Percentiles rank a stretch among this genome's conserved stretches.
phyloP scores from a whole-genome alignment of 2,888 invertebrate genomes.

The Epirrhoe tristata region DNA sequence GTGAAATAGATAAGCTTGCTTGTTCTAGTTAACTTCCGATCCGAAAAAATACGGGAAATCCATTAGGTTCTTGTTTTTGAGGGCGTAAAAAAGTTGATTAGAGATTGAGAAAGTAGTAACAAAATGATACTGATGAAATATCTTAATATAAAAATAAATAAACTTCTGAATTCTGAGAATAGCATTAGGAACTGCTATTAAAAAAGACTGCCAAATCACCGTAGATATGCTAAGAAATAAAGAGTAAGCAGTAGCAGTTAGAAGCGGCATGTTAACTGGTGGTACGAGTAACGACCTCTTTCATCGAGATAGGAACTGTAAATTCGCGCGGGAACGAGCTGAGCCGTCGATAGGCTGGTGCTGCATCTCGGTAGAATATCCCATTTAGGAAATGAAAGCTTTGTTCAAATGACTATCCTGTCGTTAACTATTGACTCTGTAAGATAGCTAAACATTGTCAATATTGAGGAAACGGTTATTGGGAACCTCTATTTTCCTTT shows the following conservation, averaged over 20 bases:
- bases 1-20: background rate
- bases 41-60: background rate
- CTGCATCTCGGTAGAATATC: background rate
- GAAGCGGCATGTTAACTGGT: background rate
- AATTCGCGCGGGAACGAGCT: background rate
- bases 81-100: too few species aligned
- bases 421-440: background rate
- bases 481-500: background rate
- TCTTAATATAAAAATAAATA: too few species aligned
- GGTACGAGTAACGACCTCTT: background rate
- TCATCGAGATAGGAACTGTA: background rate
- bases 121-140: too few species aligned
- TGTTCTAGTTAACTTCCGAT: too few species aligned
- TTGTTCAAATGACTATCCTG: background rate
- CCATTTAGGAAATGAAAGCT: background rate
- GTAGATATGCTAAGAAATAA: background rate
- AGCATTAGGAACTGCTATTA: background rate
- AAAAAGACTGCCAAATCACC: background rate
- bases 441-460: background rate
- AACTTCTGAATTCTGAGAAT: background rate
- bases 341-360: background rate
- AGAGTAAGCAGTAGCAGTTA: background rate
- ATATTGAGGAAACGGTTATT: background rate
- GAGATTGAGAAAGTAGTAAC: too few species aligned
- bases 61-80: too few species aligned